Percentiles rank a stretch among this genome's conserved stretches.
Evolutionary conservation across 1,140 invertebrate genomes (phyloP).

Genomic region (Pygmarrhopalites habei): DNA sequence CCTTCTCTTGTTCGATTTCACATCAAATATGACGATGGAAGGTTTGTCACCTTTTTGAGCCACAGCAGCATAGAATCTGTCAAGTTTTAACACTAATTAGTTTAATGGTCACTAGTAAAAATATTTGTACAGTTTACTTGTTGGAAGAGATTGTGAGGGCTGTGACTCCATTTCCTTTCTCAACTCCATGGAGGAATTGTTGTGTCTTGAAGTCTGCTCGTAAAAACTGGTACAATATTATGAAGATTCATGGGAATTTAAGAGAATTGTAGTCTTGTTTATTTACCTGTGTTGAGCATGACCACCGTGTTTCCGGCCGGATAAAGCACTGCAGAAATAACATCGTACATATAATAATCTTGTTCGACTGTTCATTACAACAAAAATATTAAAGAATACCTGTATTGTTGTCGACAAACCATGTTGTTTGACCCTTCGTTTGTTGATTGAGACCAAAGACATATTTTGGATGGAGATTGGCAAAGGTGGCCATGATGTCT

Average conservation of each 20-base stretch:
- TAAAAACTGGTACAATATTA: too few species aligned
- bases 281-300: conserved; percentile 46
- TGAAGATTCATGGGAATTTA: too few species aligned
- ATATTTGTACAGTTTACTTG: conserved; percentile 14
- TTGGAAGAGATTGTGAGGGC: conserved; percentile 20
- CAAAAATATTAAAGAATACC: too few species aligned
- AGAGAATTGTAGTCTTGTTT: too few species aligned
- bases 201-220: conserved; percentile 48
- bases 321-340: too few species aligned
- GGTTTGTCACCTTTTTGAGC: conserved; percentile 42
- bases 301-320: conserved; percentile 46
- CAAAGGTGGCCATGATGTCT: conserved; percentile 35
- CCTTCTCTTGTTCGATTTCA: conserved; percentile 45
- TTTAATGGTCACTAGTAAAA: not conserved
- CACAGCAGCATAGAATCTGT: conserved; percentile 31
- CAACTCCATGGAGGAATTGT: conserved; percentile 44
- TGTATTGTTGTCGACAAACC: conserved; percentile 45
- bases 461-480: conserved; percentile 38
- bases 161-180: conserved; percentile 31
- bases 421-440: conserved; percentile 42
- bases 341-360: too few species aligned
- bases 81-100: conserved; percentile 1
- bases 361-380: too few species aligned
- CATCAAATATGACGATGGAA: conserved; percentile 48
- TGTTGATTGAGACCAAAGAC: conserved; percentile 36